Conservation (phyloP, 2,888 invertebrate genomes). For the Phragmatobia fuliginosa region DNA sequence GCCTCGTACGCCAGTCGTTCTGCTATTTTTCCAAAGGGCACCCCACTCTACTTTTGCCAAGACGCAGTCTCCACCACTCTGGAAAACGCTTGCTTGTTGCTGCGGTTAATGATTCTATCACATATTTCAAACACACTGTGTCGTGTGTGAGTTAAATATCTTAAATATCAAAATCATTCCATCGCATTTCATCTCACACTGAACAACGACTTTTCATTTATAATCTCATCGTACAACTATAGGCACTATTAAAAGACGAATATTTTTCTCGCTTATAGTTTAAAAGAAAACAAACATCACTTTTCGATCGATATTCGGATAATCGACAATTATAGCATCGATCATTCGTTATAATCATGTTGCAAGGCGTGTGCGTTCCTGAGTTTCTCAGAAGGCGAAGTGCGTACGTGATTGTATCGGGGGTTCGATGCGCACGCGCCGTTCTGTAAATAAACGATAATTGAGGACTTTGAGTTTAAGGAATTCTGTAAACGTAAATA, state of each 20-base stretch:
- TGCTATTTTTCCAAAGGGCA: no score
- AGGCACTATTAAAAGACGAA: not conserved
- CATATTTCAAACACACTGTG: no score
- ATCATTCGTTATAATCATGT: slow-evolving; percentile 14
- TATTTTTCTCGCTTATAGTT: not conserved
- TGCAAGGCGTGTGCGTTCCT: slow-evolving; percentile 19
- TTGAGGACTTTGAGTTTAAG: slow-evolving; percentile 28
- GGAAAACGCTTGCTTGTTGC: no score
- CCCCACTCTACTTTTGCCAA: no score
- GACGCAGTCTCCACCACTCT: no score
- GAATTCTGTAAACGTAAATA: slow-evolving; percentile 40
- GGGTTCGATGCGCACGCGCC: slow-evolving; percentile 46
- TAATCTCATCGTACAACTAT: not conserved
- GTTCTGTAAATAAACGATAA: slow-evolving; percentile 40
- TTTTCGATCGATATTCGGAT: slow-evolving; percentile 1
- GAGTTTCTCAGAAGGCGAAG: slow-evolving; percentile 41
- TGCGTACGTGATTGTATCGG: slow-evolving; percentile 46
- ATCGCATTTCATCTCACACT: not conserved
- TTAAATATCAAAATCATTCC: not conserved
- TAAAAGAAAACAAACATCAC: not conserved
- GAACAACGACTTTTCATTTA: not conserved
- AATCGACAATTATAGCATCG: slow-evolving; percentile 4
- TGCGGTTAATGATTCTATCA: no score
- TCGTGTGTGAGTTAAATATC: no score
- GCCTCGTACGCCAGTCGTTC: no score